Evolutionary conservation across 2,113 vertebrate genomes (phyloP).

Genomic region (Hemiscyllium ocellatum): DNA sequence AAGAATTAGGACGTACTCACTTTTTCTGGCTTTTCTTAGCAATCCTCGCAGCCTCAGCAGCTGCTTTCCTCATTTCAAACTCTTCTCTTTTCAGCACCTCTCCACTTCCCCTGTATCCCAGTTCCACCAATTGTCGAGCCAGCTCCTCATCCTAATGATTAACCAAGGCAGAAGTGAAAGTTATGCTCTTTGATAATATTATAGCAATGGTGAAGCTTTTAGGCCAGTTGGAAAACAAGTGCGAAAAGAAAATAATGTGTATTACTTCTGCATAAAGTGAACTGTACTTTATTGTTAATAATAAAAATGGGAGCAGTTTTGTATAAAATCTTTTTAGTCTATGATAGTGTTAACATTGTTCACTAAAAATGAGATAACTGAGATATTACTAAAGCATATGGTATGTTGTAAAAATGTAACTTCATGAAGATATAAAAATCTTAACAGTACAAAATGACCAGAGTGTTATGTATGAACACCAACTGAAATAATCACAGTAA

Average conservation of each 20-base stretch:
- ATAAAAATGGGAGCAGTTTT: not conserved
- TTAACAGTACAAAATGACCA: not conserved
- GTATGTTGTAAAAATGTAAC: not conserved
- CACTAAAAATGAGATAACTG: not conserved
- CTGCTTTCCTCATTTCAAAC: constrained; percentile 66
- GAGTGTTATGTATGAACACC: not conserved
- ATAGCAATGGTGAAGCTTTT: not conserved
- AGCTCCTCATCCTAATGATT: constrained; percentile 60
- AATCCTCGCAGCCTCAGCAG: constrained; percentile 55
- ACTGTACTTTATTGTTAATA: not conserved
- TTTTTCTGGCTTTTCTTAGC: constrained; percentile 55
- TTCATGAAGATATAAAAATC: not conserved
- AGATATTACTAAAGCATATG: not conserved
- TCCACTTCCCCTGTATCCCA: constrained; percentile 62
- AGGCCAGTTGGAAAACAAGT: not conserved
- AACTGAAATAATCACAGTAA: not conserved
- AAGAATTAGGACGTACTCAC: constrained; percentile 54
- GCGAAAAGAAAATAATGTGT: not conserved
- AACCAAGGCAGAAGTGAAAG: constrained; percentile 40
- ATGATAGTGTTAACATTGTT: not conserved
- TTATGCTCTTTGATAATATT: constrained; percentile 18
- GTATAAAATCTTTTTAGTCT: not conserved
- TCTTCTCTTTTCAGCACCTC: constrained; percentile 66
- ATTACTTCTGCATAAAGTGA: not conserved
- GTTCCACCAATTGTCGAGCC: constrained; percentile 70